Base-by-base conservation (phyloP, 2,888 invertebrate genomes). In the Xanthorhoe spadicearia region DNA sequence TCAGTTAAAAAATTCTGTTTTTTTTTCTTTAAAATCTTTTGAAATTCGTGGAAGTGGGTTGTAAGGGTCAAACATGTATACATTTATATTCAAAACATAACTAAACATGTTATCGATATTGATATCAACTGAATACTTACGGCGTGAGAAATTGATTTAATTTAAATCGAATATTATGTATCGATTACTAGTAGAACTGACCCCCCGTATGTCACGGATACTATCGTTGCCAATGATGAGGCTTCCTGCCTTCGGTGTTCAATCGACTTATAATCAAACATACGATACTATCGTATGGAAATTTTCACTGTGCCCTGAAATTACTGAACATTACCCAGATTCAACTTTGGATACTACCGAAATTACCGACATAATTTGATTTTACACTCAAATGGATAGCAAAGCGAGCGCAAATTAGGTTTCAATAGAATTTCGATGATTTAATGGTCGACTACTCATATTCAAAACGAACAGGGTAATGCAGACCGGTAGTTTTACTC, bases 201-300 rank as follows among this genome's bases (percentile, higher is more conserved):
- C 43, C 6, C 15, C 73, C 71, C 10, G 78, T 83, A 67, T 82
- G 78, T 82, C 62, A n/a, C 57, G 15, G 43, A 62, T 32, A 79
- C 80, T 80, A 82, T 82, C 82, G 81, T 79, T 78, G 73, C 71
- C 82, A 73, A 82, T 84, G 86, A 85, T 84, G 87, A 84, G 81
- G 81, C 84, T 83, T 83, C 81, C 84, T 76, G 65, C 78, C 76
- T 73, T 72, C 70, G 67, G 72, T 78, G 82, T 83, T 87, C 86
- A 84, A 88, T 88, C 82, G 83, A 83, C 86, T 85, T 84, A 84
- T 85, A 85, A 87, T 89, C 86, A 87, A 87, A 86, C 83, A 81
- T 79, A 64, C 80, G 86, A 88, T 88, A 86, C 76, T 68, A 86
- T 88, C 86, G n/a, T 80, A 61, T 53, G 59, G 59, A 65, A 59